Conservation (phyloP, 2,888 invertebrate species). For the Punctoribates punctum region DNA sequence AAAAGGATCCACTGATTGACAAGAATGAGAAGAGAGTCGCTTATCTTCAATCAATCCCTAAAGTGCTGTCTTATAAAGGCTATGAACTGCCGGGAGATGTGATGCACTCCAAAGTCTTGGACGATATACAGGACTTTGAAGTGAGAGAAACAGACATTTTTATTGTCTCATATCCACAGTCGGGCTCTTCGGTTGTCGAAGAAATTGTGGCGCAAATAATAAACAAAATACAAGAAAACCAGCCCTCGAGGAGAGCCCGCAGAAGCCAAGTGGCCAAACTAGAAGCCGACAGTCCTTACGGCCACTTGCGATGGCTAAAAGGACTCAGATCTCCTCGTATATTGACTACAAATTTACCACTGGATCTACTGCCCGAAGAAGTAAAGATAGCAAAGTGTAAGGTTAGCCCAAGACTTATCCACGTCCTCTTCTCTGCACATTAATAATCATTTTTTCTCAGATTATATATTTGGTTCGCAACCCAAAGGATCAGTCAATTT, state of each 20-base stretch:
- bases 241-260: conserved; percentile 49
- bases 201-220: conserved; percentile 31
- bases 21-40: neutral
- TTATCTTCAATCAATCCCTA: conserved; percentile 20
- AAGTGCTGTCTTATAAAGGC: conserved; percentile 41
- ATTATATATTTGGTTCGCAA: conserved; percentile 57
- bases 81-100: conserved; percentile 47
- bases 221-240: conserved; percentile 6
- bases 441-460: no score
- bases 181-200: conserved; percentile 58
- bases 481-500: conserved; percentile 56
- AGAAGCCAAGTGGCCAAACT: conserved; percentile 51
- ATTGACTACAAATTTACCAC: conserved; percentile 52
- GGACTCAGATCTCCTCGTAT: conserved; percentile 51
- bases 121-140: conserved; percentile 60
- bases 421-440: no score
- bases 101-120: conserved; percentile 45
- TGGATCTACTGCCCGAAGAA: conserved; percentile 46
- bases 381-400: conserved; percentile 47
- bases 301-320: conserved; percentile 47
- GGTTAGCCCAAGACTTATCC: no score
- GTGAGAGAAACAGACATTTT: conserved; percentile 74
- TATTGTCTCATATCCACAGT: conserved; percentile 81
- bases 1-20: neutral
- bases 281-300: conserved; percentile 48